Percentiles rank a stretch among this genome's conserved stretches.
Conservation (phyloP, 1,140 invertebrate species). For the Danaus plexippus region DNA sequence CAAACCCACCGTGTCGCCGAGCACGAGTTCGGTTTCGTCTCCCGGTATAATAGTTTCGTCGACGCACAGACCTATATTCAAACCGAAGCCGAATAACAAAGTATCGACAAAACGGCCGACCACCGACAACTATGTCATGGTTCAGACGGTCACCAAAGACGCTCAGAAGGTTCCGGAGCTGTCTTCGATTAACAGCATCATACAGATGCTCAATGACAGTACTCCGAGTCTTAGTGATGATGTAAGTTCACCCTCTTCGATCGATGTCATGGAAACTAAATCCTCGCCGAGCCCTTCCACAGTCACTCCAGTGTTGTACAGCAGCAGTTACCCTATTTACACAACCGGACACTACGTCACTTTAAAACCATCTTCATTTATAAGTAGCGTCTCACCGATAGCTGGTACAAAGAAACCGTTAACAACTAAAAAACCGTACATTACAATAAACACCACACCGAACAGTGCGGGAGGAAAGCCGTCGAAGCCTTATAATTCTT, state of each 20-base stretch:
- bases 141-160: conserved; percentile 54
- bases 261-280: conserved; percentile 50
- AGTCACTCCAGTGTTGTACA: conserved; percentile 56
- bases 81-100: conserved; percentile 56
- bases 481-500: conserved; percentile 37
- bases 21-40: conserved; percentile 37
- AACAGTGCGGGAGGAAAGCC: conserved; percentile 44
- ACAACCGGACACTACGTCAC: conserved; percentile 58
- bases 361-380: conserved; percentile 45
- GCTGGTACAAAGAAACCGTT: conserved; percentile 23
- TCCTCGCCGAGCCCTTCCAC: conserved; percentile 51
- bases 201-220: conserved; percentile 76
- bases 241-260: conserved; percentile 36
- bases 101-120: conserved; percentile 30
- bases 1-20: conserved; percentile 54
- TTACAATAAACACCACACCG: conserved; percentile 39
- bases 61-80: conserved; percentile 61
- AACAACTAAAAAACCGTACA: conserved; percentile 33
- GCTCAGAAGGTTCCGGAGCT: conserved; percentile 63
- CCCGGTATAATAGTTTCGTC: conserved; percentile 49
- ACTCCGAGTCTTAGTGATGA: conserved; percentile 55
- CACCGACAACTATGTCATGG: conserved; percentile 51
- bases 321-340: conserved; percentile 64
- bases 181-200: conserved; percentile 75
- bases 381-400: conserved; percentile 16